phyloP scores from a whole-genome alignment of 2,888 invertebrate genomes.

The Cataglyphis altisquamis region DNA sequence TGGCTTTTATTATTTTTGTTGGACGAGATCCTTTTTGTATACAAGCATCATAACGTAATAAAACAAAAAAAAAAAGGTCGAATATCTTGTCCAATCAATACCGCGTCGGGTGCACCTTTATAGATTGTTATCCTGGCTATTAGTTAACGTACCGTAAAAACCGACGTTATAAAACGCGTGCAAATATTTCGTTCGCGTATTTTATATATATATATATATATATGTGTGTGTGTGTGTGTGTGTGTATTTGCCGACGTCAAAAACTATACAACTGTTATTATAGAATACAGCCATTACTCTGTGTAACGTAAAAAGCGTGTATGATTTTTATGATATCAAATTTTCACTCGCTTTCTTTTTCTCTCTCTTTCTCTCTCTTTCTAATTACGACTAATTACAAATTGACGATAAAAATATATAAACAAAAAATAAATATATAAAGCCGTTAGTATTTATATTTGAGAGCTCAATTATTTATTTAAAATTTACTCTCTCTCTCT shows the following conservation, averaged over 20 bases:
- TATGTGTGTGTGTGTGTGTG: too few species aligned
- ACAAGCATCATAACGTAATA: neutral
- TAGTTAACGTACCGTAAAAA: constrained; percentile 12
- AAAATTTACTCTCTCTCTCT: neutral
- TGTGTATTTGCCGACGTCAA: neutral
- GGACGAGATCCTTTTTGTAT: neutral
- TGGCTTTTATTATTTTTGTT: neutral
- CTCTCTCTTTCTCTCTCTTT: neutral
- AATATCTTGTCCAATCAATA: constrained; percentile 32
- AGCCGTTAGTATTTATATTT: neutral
- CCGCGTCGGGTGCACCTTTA: neutral
- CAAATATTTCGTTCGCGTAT: constrained; percentile 31
- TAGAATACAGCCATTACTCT: constrained; percentile 22
- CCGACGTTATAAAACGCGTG: neutral
- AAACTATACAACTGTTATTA: constrained; percentile 11
- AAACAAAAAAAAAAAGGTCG: constrained; percentile 3
- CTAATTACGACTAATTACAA: constrained; percentile 1
- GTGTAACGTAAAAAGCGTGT: constrained; percentile 16
- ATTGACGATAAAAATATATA: neutral
- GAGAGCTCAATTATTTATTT: neutral
- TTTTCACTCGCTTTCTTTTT: neutral
- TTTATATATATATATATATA: too few species aligned
- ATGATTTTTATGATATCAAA: neutral
- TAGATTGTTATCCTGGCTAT: constrained; percentile 26
- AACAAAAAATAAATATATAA: neutral